A percentile compares a stretch with the other conserved stretches of the same genome.
phyloP scores from a whole-genome alignment of 2,113 vertebrate genomes.

The Origma solitaria region DNA sequence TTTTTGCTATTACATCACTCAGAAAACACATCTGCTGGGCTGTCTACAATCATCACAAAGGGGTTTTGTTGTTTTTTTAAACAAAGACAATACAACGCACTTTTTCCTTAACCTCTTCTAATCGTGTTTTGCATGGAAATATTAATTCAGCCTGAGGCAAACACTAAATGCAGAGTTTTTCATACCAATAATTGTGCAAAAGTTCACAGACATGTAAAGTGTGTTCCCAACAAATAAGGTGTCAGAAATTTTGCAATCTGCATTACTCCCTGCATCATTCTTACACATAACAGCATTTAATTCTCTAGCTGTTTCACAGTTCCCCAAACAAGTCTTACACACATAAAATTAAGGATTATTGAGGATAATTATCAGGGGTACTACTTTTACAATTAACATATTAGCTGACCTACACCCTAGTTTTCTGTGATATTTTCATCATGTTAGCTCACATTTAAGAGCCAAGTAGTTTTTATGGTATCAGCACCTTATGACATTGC shows the following conservation, averaged over 20 bases:
- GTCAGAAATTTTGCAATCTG: background rate
- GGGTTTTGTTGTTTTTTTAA: background rate
- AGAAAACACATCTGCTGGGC: conserved; percentile 40
- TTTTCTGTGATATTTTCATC: background rate
- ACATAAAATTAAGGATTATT: background rate
- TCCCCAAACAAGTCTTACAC: background rate
- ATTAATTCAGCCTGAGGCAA: background rate
- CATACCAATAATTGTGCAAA: background rate
- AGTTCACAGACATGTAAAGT: background rate
- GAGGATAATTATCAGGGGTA: background rate
- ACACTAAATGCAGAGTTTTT: background rate
- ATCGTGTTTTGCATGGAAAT: background rate
- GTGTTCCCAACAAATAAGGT: background rate
- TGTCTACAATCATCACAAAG: background rate
- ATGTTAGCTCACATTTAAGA: background rate
- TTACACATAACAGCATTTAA: background rate
- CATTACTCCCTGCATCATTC: background rate
- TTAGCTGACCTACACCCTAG: background rate
- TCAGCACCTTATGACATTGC: background rate
- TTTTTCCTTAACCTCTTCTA: background rate
- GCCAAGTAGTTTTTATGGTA: background rate
- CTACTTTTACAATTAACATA: background rate
- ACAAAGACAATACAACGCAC: background rate
- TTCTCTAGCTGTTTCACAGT: background rate
- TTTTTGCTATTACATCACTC: conserved; percentile 34